Percentiles rank a stretch among this genome's conserved stretches.
phyloP scores from a whole-genome alignment of 2,797 vertebrate genomes.

The Melanogrammus aeglefinus region DNA sequence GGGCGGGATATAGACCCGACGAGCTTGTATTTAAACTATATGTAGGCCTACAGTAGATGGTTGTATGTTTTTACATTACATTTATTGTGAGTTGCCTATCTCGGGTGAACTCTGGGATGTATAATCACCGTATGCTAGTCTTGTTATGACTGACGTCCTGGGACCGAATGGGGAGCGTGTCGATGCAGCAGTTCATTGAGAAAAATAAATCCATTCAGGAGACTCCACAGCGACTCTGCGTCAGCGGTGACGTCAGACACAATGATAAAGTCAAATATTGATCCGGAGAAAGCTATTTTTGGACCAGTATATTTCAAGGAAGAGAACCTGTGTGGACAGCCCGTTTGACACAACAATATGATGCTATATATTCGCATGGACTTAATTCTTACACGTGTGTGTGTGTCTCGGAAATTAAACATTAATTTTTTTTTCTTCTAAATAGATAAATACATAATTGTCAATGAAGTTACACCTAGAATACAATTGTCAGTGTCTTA shows the following conservation, averaged over 20 bases:
- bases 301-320: constrained; percentile 67
- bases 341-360: constrained; percentile 9
- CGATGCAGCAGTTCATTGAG: constrained; percentile 89
- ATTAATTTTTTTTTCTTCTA: neutral
- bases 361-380: neutral
- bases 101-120: neutral
- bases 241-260: constrained; percentile 95
- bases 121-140: constrained; percentile 19
- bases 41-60: neutral
- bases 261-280: constrained; percentile 92
- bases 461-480: neutral
- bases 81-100: neutral
- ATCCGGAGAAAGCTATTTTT: constrained; percentile 75
- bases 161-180: constrained; percentile 67
- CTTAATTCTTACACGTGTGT: neutral
- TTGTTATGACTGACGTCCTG: constrained; percentile 65
- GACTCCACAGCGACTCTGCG: constrained; percentile 96
- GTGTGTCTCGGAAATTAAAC: neutral
- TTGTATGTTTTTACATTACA: neutral
- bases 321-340: constrained; percentile 22
- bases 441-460: neutral
- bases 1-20: neutral
- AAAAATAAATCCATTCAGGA: constrained; percentile 98
- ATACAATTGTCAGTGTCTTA: constrained; percentile 12
- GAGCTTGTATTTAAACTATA: neutral